phyloP scores from a whole-genome alignment of 2,113 vertebrate species.

The Tachysurus fulvidraco region DNA sequence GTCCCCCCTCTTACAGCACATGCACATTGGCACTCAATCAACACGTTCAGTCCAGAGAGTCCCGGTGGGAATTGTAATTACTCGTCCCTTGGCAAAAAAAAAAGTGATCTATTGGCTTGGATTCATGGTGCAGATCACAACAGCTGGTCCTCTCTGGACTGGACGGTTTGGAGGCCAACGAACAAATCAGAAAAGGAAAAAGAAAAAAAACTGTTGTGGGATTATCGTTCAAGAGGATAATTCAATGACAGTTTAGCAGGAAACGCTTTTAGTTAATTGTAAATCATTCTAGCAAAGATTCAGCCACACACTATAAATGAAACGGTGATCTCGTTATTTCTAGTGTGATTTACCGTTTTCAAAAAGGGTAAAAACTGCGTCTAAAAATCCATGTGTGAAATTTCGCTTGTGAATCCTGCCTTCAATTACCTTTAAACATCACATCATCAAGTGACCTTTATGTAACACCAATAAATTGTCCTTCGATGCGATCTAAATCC shows the following conservation, averaged over 20 bases:
- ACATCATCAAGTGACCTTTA: background rate
- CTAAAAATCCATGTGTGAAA: background rate
- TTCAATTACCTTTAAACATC: background rate
- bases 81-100: constrained; percentile 31
- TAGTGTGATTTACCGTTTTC: background rate
- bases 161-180: background rate
- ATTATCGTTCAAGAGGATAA: constrained; percentile 8
- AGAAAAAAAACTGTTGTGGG: background rate
- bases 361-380: background rate
- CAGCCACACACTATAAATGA: background rate
- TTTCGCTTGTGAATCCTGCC: background rate
- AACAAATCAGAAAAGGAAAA: background rate
- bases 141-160: constrained; percentile 12
- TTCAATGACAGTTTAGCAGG: background rate
- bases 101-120: constrained; percentile 12
- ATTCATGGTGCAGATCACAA: background rate
- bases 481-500: background rate
- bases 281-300: background rate
- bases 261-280: background rate
- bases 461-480: background rate
- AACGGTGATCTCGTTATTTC: background rate
- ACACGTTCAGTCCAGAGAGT: constrained; percentile 17
- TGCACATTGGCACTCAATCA: constrained; percentile 28
- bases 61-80: constrained; percentile 28
- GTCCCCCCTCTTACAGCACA: constrained; percentile 16